Base-by-base conservation (phyloP, 2,888 invertebrate species). In the Papilio protenor region DNA sequence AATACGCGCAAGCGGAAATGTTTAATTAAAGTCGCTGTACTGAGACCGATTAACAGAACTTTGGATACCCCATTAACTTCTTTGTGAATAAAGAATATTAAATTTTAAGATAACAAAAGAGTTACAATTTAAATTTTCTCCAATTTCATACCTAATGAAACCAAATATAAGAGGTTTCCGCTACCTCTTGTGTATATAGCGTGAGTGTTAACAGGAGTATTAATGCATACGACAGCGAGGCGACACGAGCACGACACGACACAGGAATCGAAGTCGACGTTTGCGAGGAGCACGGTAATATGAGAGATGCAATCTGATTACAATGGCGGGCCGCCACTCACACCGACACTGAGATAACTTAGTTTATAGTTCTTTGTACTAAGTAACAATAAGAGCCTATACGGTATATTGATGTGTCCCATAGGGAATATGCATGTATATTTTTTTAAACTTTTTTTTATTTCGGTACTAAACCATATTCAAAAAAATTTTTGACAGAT, bases 221-320 rank as follows among this genome's bases (percentile, higher is more conserved):
- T 57, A 77, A 59, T 77, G 77, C 47, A 52, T 76, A 59, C 75
- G 72, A 71, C 71, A 18, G 78, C 8, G 27, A 5, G 10, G n/a
- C 61, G 59, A 59, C 21, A 59, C 59, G 59, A 11, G 59, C 59
- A 21, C 59, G 61, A 27, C 61, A 66, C 75, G 75, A 66, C 52
- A 14, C 79, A 71, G 77, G 80, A 79, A 77, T 76, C 77, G 79
- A 79, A 81, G 77, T 76, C 33, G 55, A 47, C 74, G 74, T 64
- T 75, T 61, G 77, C 61, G 59, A 52, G 45, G 52, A n/a, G 8
- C 61, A 8, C 47, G 57, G 75, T 73, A 74, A 79, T 73, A 77
- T 78, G 77, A 73, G 77, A 71, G 77, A 52, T 64, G 79, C 59
- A 77, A 79, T 80, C 73, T 55, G 52, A 52, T 52, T 52, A 52